phyloP scores from a whole-genome alignment of 2,888 invertebrate species.

The Oeneis ivallda region DNA sequence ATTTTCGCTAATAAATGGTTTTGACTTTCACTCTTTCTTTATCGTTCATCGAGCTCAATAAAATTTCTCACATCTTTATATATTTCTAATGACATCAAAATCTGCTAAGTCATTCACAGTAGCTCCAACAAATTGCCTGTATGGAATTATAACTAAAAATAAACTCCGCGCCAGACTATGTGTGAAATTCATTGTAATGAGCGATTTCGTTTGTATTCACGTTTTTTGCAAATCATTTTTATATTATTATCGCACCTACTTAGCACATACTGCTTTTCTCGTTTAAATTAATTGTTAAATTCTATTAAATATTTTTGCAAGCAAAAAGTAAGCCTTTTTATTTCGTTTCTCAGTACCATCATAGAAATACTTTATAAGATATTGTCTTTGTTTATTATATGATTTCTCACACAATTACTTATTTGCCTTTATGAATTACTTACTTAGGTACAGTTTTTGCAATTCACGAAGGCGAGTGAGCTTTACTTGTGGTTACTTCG shows the following conservation, averaged over 20 bases:
- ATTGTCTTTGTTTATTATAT: no score
- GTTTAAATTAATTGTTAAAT: not conserved
- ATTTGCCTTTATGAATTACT: no score
- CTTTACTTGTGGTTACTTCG: no score
- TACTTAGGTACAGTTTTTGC: no score
- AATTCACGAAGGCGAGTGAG: no score
- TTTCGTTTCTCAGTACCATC: not conserved
- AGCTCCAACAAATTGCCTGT: slow-evolving; percentile 27
- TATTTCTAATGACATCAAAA: slow-evolving; percentile 30
- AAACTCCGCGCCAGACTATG: slow-evolving; percentile 8
- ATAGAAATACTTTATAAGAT: no score
- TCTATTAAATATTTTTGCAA: not conserved
- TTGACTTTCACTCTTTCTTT: slow-evolving; percentile 22
- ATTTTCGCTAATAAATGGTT: slow-evolving; percentile 4
- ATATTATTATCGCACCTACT: slow-evolving; percentile 5
- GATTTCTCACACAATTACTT: no score
- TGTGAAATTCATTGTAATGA: slow-evolving; percentile 25
- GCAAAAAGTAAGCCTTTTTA: not conserved
- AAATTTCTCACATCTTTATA: slow-evolving; percentile 10
- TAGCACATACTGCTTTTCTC: not conserved
- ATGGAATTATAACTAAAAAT: slow-evolving; percentile 21
- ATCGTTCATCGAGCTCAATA: slow-evolving; percentile 10
- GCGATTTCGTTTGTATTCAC: slow-evolving; percentile 12
- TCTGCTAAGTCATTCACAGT: slow-evolving; percentile 20
- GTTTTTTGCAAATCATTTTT: slow-evolving; percentile 21